Evolutionary conservation across 1,140 invertebrate genomes (phyloP), one percentile per base, ranked within the genome.

Genomic region (Drosophila lini): DNA sequence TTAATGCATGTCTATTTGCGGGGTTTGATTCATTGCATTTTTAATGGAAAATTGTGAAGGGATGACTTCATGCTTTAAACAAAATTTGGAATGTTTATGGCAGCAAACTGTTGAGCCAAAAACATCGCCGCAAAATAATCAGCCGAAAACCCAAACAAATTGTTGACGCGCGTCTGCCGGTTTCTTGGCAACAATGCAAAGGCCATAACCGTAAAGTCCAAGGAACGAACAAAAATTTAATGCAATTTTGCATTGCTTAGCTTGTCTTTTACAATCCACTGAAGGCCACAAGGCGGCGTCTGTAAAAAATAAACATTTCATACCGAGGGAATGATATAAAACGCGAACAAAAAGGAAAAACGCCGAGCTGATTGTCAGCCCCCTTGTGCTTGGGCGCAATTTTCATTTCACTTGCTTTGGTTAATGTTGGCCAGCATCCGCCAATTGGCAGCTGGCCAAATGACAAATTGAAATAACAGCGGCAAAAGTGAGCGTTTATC

Each of bases 381-480:
- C 38, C 40, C 57, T 53, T 52, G 40, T 50, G 57, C 47, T 38
- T 36, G 50, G 38, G 68, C 71, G 60, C 50, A 70, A 77, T 69
- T 78, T 76, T 75, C 63, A 62, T 86, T 82, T 85, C 52, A 75
- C 68, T 86, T 78, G 78, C 60, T 65, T 64, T 61, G 81, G 78
- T 85, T 85, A 86, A 85, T 85, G 78, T 71, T 86, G 74, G 69
- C 62, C 74, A 52, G 44, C 74, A 58, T 55, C 77, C 81, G 81
- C 65, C 81, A 83, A 85, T 84, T 84, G 81, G 81, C 81, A 84
- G 55, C 31, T 36, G 53, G 59, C 83, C 83, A 88, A 84, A 80
- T 88, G 84, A 88, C 83, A 88, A 88, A 88, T 88, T 88, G 80
- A 86, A 86, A 86, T 89, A 88, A 80, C 60, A 83, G 74, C 47